Evolutionary conservation across 2,113 vertebrate genomes (phyloP).

Genomic region (Nothocercus nigrocapillus): DNA sequence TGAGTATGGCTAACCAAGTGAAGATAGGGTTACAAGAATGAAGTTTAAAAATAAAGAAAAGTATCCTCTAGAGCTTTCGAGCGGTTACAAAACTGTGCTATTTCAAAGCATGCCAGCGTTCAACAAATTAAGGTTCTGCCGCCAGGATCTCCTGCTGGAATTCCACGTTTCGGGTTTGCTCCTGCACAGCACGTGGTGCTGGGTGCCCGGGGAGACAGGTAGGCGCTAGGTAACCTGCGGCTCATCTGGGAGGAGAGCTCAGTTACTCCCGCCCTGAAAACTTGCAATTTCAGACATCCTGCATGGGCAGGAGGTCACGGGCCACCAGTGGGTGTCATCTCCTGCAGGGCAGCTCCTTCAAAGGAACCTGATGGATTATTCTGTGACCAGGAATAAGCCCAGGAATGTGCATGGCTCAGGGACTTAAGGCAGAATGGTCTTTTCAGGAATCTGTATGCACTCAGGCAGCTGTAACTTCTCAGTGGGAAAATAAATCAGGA

Average conservation of each 20-base stretch:
- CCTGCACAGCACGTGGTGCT: background rate
- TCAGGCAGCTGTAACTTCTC: constrained; percentile 30
- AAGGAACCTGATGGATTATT: background rate
- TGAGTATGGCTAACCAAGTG: background rate
- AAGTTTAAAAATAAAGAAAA: constrained; percentile 60
- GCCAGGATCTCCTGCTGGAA: background rate
- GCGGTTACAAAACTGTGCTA: constrained; percentile 23
- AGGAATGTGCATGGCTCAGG: accelerated
- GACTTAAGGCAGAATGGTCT: background rate
- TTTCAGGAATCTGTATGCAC: constrained; percentile 54
- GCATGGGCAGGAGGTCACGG: background rate
- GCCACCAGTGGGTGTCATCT: background rate
- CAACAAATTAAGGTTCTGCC: background rate
- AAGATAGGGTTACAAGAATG: constrained; percentile 30
- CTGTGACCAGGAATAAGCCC: background rate
- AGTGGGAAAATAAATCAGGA: constrained; percentile 40
- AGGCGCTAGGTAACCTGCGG: accelerated
- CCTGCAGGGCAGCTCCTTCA: background rate
- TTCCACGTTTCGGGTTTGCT: background rate
- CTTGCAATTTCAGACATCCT: background rate
- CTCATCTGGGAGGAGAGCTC: background rate
- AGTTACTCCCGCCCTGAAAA: background rate
- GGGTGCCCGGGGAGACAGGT: background rate
- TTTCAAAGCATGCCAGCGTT: constrained; percentile 25
- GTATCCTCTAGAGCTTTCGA: constrained; percentile 40